Conservation (phyloP, 1,140 invertebrate genomes). For the Psix sp. region DNA sequence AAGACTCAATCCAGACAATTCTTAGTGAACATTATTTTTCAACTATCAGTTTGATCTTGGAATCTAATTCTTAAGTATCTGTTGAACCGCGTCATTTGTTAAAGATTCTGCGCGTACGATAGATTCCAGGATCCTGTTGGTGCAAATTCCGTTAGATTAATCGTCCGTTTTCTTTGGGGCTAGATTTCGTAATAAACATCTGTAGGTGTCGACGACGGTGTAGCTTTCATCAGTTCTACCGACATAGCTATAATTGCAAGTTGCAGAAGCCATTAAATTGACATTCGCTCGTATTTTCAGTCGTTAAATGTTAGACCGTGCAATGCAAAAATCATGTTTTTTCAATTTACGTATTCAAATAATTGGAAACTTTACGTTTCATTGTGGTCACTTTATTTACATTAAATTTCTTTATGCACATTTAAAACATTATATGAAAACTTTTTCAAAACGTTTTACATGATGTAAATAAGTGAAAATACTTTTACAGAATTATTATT, state of each 20-base stretch:
- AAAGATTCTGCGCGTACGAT: slow-evolving; percentile 38
- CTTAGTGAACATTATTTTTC: neutral
- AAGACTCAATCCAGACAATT: no score
- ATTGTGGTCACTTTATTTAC: no score
- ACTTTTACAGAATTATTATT: no score
- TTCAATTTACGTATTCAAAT: no score
- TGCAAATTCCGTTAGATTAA: slow-evolving; percentile 53
- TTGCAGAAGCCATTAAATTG: slow-evolving; percentile 6
- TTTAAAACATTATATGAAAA: no score
- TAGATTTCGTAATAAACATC: slow-evolving; percentile 31
- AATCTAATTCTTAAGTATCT: slow-evolving; percentile 34
- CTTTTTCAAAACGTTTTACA: no score
- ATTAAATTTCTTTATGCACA: no score
- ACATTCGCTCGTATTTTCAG: slow-evolving; percentile 19
- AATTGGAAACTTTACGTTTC: no score
- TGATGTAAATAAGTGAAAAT: no score
- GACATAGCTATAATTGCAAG: slow-evolving; percentile 51
- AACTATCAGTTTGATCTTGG: slow-evolving; percentile 6
- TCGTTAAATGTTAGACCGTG: neutral
- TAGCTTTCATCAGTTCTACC: slow-evolving; percentile 52
- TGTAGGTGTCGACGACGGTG: slow-evolving; percentile 10
- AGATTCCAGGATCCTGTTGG: slow-evolving; percentile 47
- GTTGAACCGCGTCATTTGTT: slow-evolving; percentile 21
- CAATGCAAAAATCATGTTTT: no score
- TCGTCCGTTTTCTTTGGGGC: slow-evolving; percentile 46